Evolutionary conservation across 2,113 vertebrate species (phyloP), one percentile per base, ranked within the genome.

Genomic region (Cairina moschata): DNA sequence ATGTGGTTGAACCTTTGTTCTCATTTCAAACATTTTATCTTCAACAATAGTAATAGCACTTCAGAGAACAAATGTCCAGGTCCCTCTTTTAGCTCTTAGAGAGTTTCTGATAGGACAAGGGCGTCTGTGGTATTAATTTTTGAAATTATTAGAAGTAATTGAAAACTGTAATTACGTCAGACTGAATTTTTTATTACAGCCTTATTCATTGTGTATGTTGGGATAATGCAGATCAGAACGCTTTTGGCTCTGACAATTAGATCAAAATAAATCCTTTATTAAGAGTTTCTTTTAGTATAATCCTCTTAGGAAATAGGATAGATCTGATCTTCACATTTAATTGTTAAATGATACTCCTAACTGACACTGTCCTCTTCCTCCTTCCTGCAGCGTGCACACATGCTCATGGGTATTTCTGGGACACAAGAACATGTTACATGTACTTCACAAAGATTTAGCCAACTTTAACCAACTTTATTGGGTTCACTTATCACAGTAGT

Each of bases 351-450:
- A 38, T 74, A 26, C 11, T 55, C 14, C 20, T 8, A 58, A 23
- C 20, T 77, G 63, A n/a, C 22, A 18, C 21, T 54, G 42, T 46
- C 14, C 1, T 85, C 10, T 16, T 46, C n/a, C 54, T 77, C 38
- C 54, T 82, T 77, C n/a, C 59, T 16, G 34, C 13, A 42, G 7
- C 0, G 0, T n/a, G 14, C 25, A 17, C 12, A 28, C 25, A 3
- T 31, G n/a, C 36, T 40, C 72, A 12, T 42, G 65, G 8, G 18
- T 62, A 58, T 66, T 81, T 72, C 48, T 67, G 55, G 40, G 65
- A 77, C n/a, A 52, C 34, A 63, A 50, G 62, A 40, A 18, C 17
- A 21, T 63, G 36, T 36, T 46, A 48, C 8, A 6, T 34, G 21
- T 11, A 25, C 9, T 54, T 13, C n/a, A 3, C 63, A 71, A 83